Conservation (phyloP, 2,797 vertebrate genomes). For the Okamejei kenojei region DNA sequence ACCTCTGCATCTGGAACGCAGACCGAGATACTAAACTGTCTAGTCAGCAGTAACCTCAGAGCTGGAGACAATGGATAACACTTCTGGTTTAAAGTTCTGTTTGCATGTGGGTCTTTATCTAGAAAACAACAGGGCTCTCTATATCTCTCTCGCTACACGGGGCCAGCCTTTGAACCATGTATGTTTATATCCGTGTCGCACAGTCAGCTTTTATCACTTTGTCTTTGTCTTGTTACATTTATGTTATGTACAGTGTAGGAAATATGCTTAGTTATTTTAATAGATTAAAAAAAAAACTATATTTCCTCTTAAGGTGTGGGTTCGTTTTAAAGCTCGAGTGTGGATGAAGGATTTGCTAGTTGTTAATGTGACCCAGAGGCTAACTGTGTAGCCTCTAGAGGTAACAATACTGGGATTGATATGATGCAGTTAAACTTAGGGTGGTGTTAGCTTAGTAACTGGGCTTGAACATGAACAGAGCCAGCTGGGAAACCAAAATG, state of each 20-base stretch:
- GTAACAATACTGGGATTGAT: neutral
- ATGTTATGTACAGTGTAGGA: neutral
- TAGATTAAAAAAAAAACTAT: no score
- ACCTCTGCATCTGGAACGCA: neutral
- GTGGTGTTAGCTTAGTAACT: neutral
- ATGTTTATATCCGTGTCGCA: neutral
- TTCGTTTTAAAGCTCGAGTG: neutral
- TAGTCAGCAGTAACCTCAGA: conserved; percentile 31
- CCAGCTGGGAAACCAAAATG: neutral
- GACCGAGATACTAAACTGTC: conserved; percentile 22
- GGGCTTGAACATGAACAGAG: conserved; percentile 11
- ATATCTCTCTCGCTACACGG: neutral
- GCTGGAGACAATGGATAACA: conserved; percentile 29
- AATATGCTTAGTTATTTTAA: neutral
- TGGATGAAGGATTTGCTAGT: neutral
- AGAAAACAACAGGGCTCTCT: neutral
- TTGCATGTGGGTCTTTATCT: neutral
- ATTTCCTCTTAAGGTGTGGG: no score
- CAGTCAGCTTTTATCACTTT: neutral
- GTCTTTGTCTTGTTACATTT: neutral
- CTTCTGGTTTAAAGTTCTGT: conserved; percentile 32
- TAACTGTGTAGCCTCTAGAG: neutral
- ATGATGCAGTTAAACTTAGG: neutral
- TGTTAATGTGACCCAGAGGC: neutral
- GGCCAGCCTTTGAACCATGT: neutral